Evolutionary conservation across 2,113 vertebrate genomes (phyloP), one percentile per base, ranked within the genome.

Genomic region (Oreochromis aureus): DNA sequence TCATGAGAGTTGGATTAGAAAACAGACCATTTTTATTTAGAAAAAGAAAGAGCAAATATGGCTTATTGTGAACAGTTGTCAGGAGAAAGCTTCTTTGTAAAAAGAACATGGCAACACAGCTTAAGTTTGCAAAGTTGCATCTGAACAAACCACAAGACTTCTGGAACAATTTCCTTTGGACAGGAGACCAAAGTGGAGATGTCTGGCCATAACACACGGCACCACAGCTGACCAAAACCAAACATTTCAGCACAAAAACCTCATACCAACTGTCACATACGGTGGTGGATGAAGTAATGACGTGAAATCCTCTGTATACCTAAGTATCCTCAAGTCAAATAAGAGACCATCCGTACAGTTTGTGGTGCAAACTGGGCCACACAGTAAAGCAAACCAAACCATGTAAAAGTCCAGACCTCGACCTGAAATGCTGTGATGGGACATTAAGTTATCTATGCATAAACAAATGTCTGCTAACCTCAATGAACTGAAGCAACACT

Each of bases 161-260:
- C 39, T 0, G 22, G 13, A 73, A 73, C 8, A 9, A 2, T 73
- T 46, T 4, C 41, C 69, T 46, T 46, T 48, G 22, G 22, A 73
- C 10, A 73, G 69, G 22, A 73, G 41, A 73, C 22, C 41, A 73
- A 44, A 18, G 41, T 73, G 41, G 22, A 46, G 15, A 46, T 46
- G 4, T 46, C 22, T 73, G 22, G 9, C 39, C 5, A 1, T 76
- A 48, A 0, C 44, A 18, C 0, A 30, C 1, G 1, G 22, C 69
- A 76, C 24, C 6, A 18, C 13, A 27, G 41, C 10, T 76, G 69
- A 22, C 22, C 9, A 6, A 73, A 48, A 30, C 69, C 22, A 76
- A 30, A 48, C 41, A 76, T 73, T 27, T 73, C 39, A 48, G 15
- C 69, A 48, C 15, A 76, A 48, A 76, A 41, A 48, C 22, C 8